Evolutionary conservation across 2,797 vertebrate species (phyloP).

Genomic region (Neomorphus geoffroyi): DNA sequence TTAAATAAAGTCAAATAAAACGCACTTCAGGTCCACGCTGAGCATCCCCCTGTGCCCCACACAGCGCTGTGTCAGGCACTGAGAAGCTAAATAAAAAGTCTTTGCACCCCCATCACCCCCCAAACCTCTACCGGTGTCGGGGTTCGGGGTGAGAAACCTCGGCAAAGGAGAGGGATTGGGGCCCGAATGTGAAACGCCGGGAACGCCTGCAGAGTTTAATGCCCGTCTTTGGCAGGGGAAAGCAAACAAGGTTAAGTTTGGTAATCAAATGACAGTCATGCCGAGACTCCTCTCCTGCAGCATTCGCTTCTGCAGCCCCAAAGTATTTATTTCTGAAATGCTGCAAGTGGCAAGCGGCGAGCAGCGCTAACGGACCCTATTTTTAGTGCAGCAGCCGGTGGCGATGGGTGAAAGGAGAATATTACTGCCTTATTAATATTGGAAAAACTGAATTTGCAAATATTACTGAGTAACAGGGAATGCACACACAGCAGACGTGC

Average conservation of each 20-base stretch:
- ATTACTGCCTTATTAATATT: slow-evolving; percentile 13
- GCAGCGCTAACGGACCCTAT: not conserved
- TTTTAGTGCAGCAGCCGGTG: slow-evolving; percentile 48
- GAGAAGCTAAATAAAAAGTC: not conserved
- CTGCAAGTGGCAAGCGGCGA: slow-evolving; percentile 53
- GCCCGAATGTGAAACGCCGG: fast-evolving
- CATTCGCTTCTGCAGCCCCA: slow-evolving; percentile 23
- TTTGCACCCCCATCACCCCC: not conserved
- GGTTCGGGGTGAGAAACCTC: fast-evolving
- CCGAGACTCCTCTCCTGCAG: slow-evolving; percentile 17
- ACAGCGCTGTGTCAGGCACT: not conserved
- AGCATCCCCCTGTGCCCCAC: fast-evolving
- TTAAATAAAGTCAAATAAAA: not conserved
- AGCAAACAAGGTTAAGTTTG: slow-evolving; percentile 44
- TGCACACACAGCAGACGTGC: not conserved
- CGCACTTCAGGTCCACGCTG: not conserved
- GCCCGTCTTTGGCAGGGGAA: not conserved
- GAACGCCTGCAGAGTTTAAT: not conserved
- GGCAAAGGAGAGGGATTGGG: not conserved
- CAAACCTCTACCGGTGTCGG: not conserved
- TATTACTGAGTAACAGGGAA: not conserved
- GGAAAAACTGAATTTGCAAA: not conserved
- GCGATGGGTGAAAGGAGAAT: slow-evolving; percentile 14
- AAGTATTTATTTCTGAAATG: slow-evolving; percentile 14
- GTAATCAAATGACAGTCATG: not conserved